Conservation (phyloP, 2,888 invertebrate species). For the Psylliodes chrysocephalus region DNA sequence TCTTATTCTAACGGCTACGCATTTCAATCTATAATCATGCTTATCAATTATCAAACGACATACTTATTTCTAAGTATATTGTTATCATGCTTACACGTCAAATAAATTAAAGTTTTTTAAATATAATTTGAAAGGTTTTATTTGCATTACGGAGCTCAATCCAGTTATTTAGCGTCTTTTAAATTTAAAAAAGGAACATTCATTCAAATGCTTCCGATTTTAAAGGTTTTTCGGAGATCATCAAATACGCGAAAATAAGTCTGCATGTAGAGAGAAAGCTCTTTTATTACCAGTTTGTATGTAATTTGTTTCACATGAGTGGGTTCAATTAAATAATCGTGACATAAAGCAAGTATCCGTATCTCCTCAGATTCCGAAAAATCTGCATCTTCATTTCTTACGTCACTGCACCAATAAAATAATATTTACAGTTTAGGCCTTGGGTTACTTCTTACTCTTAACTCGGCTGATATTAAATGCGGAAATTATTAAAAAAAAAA, state of each 20-base stretch:
- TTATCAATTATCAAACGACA: too few species aligned
- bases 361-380: conserved; percentile 6
- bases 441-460: not conserved
- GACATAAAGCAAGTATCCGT: conserved; percentile 11
- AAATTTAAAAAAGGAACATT: too few species aligned
- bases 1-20: too few species aligned
- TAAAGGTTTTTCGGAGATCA: too few species aligned
- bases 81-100: too few species aligned
- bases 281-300: conserved; percentile 2
- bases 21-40: too few species aligned
- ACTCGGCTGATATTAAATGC: not conserved
- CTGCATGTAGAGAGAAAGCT: not conserved
- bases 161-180: too few species aligned
- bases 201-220: too few species aligned
- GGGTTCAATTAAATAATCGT: conserved; percentile 7
- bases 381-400: not conserved
- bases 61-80: too few species aligned
- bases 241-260: not conserved
- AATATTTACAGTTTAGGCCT: conserved; percentile 10
- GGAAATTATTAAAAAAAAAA: not conserved
- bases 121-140: too few species aligned
- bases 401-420: conserved; percentile 7
- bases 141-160: too few species aligned
- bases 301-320: not conserved
- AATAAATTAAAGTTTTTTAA: too few species aligned